phyloP scores from a whole-genome alignment of 2,888 invertebrate genomes.

The Chironomus tentans region DNA sequence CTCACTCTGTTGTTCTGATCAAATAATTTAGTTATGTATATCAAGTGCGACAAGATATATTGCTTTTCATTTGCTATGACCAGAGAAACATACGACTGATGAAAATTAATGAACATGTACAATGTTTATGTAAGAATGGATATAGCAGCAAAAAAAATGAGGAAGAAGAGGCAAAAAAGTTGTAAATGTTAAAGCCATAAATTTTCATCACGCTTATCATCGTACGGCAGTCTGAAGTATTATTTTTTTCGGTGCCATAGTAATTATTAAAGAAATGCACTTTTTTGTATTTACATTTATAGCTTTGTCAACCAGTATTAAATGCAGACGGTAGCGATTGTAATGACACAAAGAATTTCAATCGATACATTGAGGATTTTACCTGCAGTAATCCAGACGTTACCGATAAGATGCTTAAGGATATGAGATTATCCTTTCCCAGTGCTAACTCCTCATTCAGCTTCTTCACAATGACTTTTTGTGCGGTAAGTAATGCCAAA shows the following conservation, averaged over 20 bases:
- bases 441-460: slow-evolving; percentile 91
- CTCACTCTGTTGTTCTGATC: no score
- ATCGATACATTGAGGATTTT: slow-evolving; percentile 63
- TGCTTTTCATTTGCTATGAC: background rate
- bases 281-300: background rate
- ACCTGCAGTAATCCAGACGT: slow-evolving; percentile 49
- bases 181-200: background rate
- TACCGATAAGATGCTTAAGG: slow-evolving; percentile 52
- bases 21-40: background rate
- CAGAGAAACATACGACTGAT: background rate
- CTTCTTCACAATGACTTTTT: slow-evolving; percentile 75
- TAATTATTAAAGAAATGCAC: background rate
- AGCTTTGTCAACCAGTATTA: slow-evolving; percentile 66
- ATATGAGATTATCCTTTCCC: slow-evolving; percentile 81
- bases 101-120: slow-evolving; percentile 1
- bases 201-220: background rate
- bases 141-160: background rate
- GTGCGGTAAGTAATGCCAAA: slow-evolving; percentile 45
- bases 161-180: background rate
- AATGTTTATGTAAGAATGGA: background rate
- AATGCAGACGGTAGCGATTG: slow-evolving; percentile 46
- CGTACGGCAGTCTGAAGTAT: no score
- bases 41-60: background rate
- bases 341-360: slow-evolving; percentile 46
- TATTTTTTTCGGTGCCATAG: background rate